Conservation (phyloP, 2,888 invertebrate species). For the Mesoligia furuncula region DNA sequence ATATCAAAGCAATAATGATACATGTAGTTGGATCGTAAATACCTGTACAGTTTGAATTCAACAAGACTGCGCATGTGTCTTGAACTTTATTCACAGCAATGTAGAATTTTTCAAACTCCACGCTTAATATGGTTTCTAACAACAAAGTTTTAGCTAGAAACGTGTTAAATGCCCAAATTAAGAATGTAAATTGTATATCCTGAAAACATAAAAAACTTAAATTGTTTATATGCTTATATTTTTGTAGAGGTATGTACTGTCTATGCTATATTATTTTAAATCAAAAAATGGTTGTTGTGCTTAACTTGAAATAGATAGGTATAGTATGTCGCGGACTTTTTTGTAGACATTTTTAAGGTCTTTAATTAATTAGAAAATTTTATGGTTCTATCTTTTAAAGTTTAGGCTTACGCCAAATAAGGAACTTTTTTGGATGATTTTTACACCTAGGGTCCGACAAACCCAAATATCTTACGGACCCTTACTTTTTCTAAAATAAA, state of each 20-base stretch:
- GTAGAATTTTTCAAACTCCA: constrained; percentile 23
- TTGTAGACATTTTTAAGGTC: too few species aligned
- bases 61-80: constrained; percentile 9
- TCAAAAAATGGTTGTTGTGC: too few species aligned
- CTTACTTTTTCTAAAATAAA: too few species aligned
- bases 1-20: neutral
- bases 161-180: neutral
- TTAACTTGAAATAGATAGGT: too few species aligned
- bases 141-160: neutral
- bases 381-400: too few species aligned
- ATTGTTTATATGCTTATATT: neutral
- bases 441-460: too few species aligned
- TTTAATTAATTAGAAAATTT: too few species aligned
- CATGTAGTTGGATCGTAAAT: neutral
- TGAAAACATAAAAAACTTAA: neutral
- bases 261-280: too few species aligned
- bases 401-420: too few species aligned
- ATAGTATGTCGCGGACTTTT: too few species aligned
- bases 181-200: neutral
- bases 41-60: constrained; percentile 30
- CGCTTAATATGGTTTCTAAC: constrained; percentile 3
- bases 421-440: too few species aligned
- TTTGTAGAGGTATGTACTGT: neutral
- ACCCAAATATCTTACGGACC: too few species aligned
- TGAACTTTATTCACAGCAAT: neutral